Evolutionary conservation across 2,888 invertebrate genomes (phyloP).

Genomic region (Endomychus coccineus): DNA sequence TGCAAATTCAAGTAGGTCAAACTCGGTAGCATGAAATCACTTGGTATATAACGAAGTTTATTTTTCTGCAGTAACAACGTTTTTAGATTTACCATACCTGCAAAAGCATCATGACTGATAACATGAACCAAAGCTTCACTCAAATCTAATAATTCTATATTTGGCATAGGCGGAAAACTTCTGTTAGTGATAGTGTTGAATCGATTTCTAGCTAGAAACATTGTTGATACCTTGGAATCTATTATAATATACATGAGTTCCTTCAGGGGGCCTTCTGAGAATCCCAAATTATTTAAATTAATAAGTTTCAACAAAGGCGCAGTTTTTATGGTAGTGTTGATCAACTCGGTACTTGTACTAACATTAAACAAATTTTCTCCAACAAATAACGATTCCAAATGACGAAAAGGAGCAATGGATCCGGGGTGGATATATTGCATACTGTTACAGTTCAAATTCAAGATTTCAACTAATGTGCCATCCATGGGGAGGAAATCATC

Average conservation of each 20-base stretch:
- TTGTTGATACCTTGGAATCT: conserved; percentile 44
- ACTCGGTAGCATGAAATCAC: conserved; percentile 18
- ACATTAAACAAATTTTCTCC: conserved; percentile 50
- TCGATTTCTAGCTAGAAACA: conserved; percentile 50
- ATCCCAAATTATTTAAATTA: conserved; percentile 49
- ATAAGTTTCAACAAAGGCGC: conserved; percentile 45
- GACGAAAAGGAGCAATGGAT: conserved; percentile 45
- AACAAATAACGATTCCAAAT: conserved; percentile 45
- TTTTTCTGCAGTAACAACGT: conserved; percentile 49
- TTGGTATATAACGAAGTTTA: conserved; percentile 40
- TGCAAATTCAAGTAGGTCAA: conserved; percentile 49
- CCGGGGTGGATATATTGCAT: conserved; percentile 49
- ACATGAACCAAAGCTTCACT: conserved; percentile 46
- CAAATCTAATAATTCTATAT: conserved; percentile 50
- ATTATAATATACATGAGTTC: conserved; percentile 47
- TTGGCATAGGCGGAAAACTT: conserved; percentile 51
- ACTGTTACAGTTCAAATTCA: conserved; percentile 49
- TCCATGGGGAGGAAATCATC: conserved; percentile 46
- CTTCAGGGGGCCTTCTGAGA: conserved; percentile 47
- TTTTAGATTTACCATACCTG: conserved; percentile 48
- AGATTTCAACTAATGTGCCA: conserved; percentile 42
- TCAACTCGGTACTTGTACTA: conserved; percentile 42
- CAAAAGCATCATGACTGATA: conserved; percentile 47
- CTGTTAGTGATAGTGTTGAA: conserved; percentile 48
- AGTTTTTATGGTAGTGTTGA: conserved; percentile 38